Base-by-base conservation (phyloP, 64 coral and sea anemone genomes). In the Stichodactyla mertensii region DNA sequence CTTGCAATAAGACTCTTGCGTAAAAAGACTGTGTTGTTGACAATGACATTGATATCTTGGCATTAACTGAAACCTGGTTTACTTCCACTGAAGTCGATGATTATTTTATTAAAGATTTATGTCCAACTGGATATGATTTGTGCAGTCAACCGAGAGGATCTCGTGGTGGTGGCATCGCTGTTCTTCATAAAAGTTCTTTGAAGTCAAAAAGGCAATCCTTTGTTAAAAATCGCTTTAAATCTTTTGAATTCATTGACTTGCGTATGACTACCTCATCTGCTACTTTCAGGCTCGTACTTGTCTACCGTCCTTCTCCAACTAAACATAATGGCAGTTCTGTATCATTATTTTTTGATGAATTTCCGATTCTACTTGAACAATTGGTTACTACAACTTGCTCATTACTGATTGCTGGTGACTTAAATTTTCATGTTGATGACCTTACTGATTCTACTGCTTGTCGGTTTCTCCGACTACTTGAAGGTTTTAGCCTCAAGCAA, bases 231-330 rank as follows among this genome's bases (percentile, higher is more conserved):
- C 64, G 69, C 52, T 87, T 71, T 52, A 87, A 86, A 31, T 92
- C 85, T n/a, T 92, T 92, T 82, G 90, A 92, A 67, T 87, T 92
- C 15, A 92, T 57, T 36, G 90, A 92, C 31, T 87, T 84, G 27
- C 80, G 7, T 52, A 82, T 92, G 5, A 82, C n/a, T n/a, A n/a
- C 81, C 45, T 82, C 55, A 70, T 70, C 77, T 31, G 27, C 85
- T 14, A 62, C 13, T 55, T 8, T 82, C 13, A 89, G 87, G 64
- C 19, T 83, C 4, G 52, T 82, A 82, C 51, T 82, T 15, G 28
- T 84, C 7, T 83, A 89, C 57, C 58, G 88, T 16, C 88, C 79
- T 55, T 61, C 88, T 52, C 88, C 88, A 4, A 71, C 79, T 20
- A 90, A 26, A 51, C 15, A 53, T 7, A 90, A 90, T 23, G 14